These are phyloP conservation scores for Grantiella picta DNA, from an alignment of 2,113 vertebrate species.

Conservation along the genomic window DNA sequence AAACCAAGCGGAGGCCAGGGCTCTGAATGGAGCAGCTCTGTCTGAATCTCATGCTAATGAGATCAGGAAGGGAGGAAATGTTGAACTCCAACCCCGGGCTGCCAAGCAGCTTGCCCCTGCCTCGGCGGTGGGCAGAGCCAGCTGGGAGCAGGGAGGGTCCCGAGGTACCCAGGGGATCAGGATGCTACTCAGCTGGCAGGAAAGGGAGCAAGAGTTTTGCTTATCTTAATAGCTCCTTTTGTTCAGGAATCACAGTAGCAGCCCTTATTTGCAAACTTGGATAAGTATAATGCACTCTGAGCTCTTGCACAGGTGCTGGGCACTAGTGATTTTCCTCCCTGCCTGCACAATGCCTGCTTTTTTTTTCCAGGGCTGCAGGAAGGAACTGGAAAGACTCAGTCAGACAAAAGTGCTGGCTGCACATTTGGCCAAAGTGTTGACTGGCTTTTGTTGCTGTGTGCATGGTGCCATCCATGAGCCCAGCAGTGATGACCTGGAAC, in stretches of 20 bases:
- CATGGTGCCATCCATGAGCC: not conserved
- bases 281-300: not conserved
- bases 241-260: conserved; percentile 40
- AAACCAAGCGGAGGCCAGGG: conserved; percentile 35
- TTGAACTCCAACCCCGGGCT: conserved; percentile 39
- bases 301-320: conserved; percentile 54
- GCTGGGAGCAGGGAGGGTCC: not conserved
- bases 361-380: not conserved
- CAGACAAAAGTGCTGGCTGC: conserved; percentile 38
- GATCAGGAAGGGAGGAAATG: conserved; percentile 49
- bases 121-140: not conserved
- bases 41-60: conserved; percentile 66
- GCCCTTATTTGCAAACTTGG: conserved; percentile 56
- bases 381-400: conserved; percentile 30
- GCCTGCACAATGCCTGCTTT: conserved; percentile 15
- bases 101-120: not conserved
- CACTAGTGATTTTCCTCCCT: not conserved
- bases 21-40: conserved; percentile 50
- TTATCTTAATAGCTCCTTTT: conserved; percentile 59
- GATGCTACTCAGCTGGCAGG: conserved; percentile 58
- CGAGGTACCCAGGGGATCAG: not conserved
- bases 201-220: not conserved
- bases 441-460: conserved; percentile 8
- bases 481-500: not conserved
- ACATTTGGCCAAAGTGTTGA: conserved; percentile 7